A percentile compares a stretch with the other conserved stretches of the same genome.
phyloP scores from a whole-genome alignment of 1,140 invertebrate species.

The Ceratina australensis region DNA sequence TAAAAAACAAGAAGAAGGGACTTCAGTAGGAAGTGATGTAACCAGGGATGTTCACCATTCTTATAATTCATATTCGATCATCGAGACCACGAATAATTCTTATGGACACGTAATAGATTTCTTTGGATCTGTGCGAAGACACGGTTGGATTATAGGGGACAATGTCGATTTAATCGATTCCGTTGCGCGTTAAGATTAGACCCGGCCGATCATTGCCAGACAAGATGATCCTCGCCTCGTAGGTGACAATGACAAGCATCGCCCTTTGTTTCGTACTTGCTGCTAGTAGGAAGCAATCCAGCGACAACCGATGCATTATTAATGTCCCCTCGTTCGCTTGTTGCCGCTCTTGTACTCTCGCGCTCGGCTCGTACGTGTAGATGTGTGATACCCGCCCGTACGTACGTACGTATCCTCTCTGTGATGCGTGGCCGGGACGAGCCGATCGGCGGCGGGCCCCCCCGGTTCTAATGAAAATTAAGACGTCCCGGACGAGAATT shows the following conservation, averaged over 20 bases:
- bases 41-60: too few relatives aligned
- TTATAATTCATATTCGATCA: too few relatives aligned
- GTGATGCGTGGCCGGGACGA: slow-evolving; percentile 46
- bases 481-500: slow-evolving; percentile 32
- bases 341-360: slow-evolving; percentile 68
- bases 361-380: slow-evolving; percentile 52
- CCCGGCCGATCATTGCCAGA: slow-evolving; percentile 32
- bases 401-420: slow-evolving; percentile 52
- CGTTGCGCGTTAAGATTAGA: slow-evolving; percentile 18
- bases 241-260: slow-evolving; percentile 50
- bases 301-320: slow-evolving; percentile 71
- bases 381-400: too few relatives aligned
- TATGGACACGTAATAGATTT: too few relatives aligned
- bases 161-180: slow-evolving; percentile 32
- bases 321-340: slow-evolving; percentile 66
- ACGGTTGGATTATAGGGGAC: not conserved
- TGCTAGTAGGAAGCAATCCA: slow-evolving; percentile 66
- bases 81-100: too few relatives aligned
- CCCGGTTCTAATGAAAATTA: slow-evolving; percentile 42
- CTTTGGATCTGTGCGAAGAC: too few relatives aligned
- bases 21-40: slow-evolving; percentile 76
- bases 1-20: slow-evolving; percentile 71
- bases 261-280: slow-evolving; percentile 60
- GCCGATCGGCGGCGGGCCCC: slow-evolving; percentile 25
- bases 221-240: slow-evolving; percentile 48